Conservation (phyloP, 2,113 vertebrate species). For the Dinomys branickii region DNA sequence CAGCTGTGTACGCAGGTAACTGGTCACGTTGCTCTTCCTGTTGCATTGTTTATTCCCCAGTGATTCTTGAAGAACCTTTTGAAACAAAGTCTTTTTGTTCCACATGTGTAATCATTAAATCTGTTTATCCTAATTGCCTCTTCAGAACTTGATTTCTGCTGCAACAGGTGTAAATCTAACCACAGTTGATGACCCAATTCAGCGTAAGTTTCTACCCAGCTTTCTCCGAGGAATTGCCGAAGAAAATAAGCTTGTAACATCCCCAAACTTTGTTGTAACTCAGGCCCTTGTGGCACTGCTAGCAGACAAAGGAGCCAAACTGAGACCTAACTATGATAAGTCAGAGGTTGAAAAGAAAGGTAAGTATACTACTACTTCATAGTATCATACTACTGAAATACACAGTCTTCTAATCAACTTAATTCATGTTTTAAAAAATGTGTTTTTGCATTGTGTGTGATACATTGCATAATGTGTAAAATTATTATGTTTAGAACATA, state of each 20-base stretch:
- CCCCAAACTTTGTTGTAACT: slow-evolving; percentile 98
- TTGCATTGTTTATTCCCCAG: background rate
- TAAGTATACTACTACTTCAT: too few species aligned
- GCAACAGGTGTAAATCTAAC: slow-evolving; percentile 98
- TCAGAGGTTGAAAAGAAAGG: slow-evolving; percentile 97
- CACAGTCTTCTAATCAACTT: slow-evolving; percentile 23
- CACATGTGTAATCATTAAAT: slow-evolving; percentile 24
- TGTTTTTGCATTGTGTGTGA: slow-evolving; percentile 48
- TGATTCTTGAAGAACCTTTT: slow-evolving; percentile 24
- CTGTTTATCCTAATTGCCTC: slow-evolving; percentile 64
- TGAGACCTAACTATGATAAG: slow-evolving; percentile 95
- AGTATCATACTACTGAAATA: slow-evolving; percentile 48
- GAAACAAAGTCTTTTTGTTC: slow-evolving; percentile 47
- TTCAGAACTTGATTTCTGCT: slow-evolving; percentile 97
- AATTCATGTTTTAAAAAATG: slow-evolving; percentile 12
- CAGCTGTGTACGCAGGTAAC: slow-evolving; percentile 97
- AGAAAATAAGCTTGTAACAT: slow-evolving; percentile 98
- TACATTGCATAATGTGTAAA: slow-evolving; percentile 6
- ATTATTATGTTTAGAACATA: slow-evolving; percentile 33
- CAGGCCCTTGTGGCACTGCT: slow-evolving; percentile 97
- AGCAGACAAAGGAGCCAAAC: slow-evolving; percentile 96
- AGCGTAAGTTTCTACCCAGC: slow-evolving; percentile 97
- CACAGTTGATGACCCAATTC: slow-evolving; percentile 97
- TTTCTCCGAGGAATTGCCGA: slow-evolving; percentile 96
- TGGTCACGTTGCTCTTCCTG: background rate